Base-by-base conservation (phyloP, 2,113 vertebrate genomes). In the Sakesphorus luctuosus region DNA sequence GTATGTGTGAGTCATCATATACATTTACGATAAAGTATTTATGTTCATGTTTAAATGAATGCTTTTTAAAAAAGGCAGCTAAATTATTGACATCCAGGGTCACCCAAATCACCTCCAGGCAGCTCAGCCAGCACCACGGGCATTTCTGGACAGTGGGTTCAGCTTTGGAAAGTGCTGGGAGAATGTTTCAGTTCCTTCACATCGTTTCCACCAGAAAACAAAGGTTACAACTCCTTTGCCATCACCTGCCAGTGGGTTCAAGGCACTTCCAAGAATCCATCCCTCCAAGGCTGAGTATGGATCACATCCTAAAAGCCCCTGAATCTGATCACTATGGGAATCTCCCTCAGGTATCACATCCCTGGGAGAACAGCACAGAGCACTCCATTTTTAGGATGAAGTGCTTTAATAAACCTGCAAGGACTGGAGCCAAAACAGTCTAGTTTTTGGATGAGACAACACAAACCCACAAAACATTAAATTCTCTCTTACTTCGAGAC, bases 331-430 rank as follows among this genome's bases (percentile, higher is more conserved):
- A 25, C 13, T 9, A 16, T 1, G 1, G 3, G 15, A 11, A 17
- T 23, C 9, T 36, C 67, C 47, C 63, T 15, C 3, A 13, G 24
- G 16, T 10, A 9, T 5, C 31, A 18, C 0, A 8, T 21, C 26
- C 28, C 35, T 33, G 35, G 28, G 49, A 38, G 7, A n/a, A 31
- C 18, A 79, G 44, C 46, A 87, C 18, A 35, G 23, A 44, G 3
- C 1, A 23, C 50, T 26, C 31, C 8, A 2, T 10, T 80, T 44
- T 73, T 31, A 63, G 65, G 46, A 49, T 46, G 10, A 62, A 83
- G 62, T 31, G 7, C n/a, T 79, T 73, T 13, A 31, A 36, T 1
- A 0, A 2, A 35, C 38, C n/a, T 87, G n/a, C 25, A 46, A 5
- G 0, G 33, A 25, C 23, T 66, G n/a, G 36, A 80, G 38, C 25